These are phyloP conservation scores for Dicycla oo DNA, from an alignment of 2,888 invertebrate genomes.

Conservation along the genomic window DNA sequence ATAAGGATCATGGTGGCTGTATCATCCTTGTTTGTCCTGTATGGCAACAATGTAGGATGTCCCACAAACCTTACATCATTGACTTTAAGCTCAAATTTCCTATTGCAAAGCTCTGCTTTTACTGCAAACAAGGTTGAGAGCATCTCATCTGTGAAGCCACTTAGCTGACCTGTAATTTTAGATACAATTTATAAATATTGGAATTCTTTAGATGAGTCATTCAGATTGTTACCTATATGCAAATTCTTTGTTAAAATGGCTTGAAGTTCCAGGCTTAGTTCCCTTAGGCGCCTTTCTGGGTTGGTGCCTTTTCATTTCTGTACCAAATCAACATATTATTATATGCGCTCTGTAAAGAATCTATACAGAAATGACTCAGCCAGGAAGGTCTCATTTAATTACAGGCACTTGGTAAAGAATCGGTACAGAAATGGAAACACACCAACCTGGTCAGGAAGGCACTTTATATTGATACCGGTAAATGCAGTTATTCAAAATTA, in stretches of 20 bases:
- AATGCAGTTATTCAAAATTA: not conserved
- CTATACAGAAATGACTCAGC: no score
- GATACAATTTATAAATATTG: no score
- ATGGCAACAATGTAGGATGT: conserved; percentile 95
- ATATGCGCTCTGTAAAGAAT: no score
- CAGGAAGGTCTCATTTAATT: no score
- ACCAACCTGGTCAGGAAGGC: no score
- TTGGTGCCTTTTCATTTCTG: no score
- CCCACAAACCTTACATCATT: conserved; percentile 99
- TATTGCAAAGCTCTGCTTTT: conserved; percentile 96
- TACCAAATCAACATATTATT: no score
- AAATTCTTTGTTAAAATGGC: not conserved
- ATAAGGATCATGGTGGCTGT: conserved; percentile 94
- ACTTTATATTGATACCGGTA: not conserved
- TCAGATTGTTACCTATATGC: no score
- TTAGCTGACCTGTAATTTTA: conserved; percentile 88
- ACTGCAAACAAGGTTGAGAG: conserved; percentile 97
- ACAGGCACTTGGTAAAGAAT: no score
- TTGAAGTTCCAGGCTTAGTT: not conserved
- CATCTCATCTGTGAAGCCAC: conserved; percentile 95
- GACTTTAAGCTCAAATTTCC: conserved; percentile 98
- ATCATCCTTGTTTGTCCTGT: conserved; percentile 92
- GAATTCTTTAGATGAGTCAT: no score
- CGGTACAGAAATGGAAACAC: no score
- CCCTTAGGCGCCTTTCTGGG: not conserved